Evolutionary conservation across 1,140 invertebrate genomes (phyloP).

Genomic region (Drosophila orosa): DNA sequence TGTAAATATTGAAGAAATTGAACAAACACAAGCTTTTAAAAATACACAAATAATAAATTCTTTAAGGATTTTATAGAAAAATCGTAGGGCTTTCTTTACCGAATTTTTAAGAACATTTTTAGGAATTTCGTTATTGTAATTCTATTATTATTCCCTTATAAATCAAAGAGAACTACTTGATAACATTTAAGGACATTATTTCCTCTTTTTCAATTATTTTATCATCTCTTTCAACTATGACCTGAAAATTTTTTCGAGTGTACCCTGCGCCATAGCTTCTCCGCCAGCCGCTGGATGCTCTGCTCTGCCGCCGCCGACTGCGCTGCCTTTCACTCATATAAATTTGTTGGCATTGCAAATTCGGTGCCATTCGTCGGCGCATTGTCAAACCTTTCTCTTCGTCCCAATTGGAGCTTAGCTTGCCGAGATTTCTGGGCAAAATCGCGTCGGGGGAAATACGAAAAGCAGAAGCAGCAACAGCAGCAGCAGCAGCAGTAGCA

Average conservation of each 20-base stretch:
- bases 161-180: not conserved
- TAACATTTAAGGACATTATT: not conserved
- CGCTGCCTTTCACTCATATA: constrained; percentile 84
- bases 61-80: too few species aligned
- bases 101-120: too few species aligned
- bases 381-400: constrained; percentile 82
- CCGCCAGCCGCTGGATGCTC: constrained; percentile 26
- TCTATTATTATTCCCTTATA: not conserved
- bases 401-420: constrained; percentile 40
- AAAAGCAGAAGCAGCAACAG: constrained; percentile 34
- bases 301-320: constrained; percentile 48
- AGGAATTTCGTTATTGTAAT: too few species aligned
- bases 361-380: constrained; percentile 77
- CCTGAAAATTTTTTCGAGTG: constrained; percentile 11
- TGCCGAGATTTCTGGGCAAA: constrained; percentile 22
- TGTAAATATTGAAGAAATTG: not conserved
- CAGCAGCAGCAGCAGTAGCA: constrained; percentile 17
- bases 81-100: too few species aligned
- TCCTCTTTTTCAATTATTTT: not conserved
- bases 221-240: too few species aligned
- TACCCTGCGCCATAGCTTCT: not conserved
- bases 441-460: constrained; percentile 12
- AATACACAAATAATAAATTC: too few species aligned
- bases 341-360: constrained; percentile 81
- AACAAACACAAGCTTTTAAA: too few species aligned